Percentiles rank a stretch among this genome's conserved stretches.
Evolutionary conservation across 2,888 invertebrate genomes (phyloP).

Genomic region (Chaetogeoica ovagalla): DNA sequence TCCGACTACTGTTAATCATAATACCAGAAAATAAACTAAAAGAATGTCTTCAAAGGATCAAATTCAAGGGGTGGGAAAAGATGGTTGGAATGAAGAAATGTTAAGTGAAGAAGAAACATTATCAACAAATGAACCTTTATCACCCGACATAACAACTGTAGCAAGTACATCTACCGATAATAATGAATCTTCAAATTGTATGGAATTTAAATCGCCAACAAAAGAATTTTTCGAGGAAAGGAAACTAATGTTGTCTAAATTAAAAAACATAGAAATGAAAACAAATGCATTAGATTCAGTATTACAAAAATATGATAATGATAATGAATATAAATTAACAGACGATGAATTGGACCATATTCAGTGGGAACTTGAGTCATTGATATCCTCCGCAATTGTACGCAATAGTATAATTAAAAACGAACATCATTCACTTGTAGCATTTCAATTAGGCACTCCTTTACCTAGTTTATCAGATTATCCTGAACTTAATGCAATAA

Average conservation of each 20-base stretch:
- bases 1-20: neutral
- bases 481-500: neutral
- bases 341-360: constrained; percentile 86
- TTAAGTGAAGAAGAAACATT: neutral
- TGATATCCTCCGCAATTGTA: constrained; percentile 80
- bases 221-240: too few relatives aligned
- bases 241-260: too few relatives aligned
- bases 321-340: constrained; percentile 62
- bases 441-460: neutral
- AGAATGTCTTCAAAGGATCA: neutral
- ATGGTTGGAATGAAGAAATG: neutral
- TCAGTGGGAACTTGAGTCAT: constrained; percentile 82
- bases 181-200: neutral
- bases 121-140: too few relatives aligned
- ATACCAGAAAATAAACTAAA: neutral
- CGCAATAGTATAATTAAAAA: constrained; percentile 76
- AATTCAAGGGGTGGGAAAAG: neutral
- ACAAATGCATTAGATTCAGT: too few relatives aligned
- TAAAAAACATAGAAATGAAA: too few relatives aligned
- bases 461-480: too few relatives aligned
- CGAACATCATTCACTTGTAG: constrained; percentile 63
- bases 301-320: too few relatives aligned
- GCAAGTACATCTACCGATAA: neutral
- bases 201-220: too few relatives aligned
- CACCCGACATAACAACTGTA: too few relatives aligned